Evolutionary conservation across 2,113 vertebrate species (phyloP).

Genomic region (Geococcyx californianus): DNA sequence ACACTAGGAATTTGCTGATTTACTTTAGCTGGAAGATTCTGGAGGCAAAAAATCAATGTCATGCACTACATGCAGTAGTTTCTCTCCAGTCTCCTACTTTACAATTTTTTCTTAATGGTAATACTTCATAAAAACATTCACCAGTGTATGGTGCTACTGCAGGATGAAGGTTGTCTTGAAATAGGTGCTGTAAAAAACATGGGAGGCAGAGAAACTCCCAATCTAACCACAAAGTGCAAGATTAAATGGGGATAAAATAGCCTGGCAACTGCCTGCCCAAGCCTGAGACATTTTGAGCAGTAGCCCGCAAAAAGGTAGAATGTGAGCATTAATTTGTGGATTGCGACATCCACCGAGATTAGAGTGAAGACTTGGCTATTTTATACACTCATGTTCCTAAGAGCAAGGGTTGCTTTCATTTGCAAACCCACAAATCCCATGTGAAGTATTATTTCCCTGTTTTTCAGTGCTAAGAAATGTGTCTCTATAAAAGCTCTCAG

Average conservation of each 20-base stretch:
- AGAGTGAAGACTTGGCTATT: background rate
- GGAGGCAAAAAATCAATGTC: background rate
- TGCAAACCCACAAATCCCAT: slow-evolving; percentile 40
- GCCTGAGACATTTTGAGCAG: background rate
- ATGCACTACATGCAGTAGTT: background rate
- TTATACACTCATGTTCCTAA: background rate
- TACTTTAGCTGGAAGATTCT: background rate
- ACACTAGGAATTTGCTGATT: background rate
- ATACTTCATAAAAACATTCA: background rate
- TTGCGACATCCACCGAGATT: background rate
- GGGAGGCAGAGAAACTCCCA: background rate
- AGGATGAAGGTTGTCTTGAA: background rate
- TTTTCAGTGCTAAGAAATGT: slow-evolving; percentile 41
- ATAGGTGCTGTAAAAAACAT: background rate
- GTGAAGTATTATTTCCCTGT: slow-evolving; percentile 33
- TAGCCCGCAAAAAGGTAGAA: background rate
- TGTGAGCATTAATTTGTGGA: background rate
- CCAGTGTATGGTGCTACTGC: background rate
- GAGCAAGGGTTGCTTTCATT: slow-evolving; percentile 45
- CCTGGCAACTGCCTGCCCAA: background rate
- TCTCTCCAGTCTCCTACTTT: background rate
- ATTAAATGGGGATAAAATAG: background rate
- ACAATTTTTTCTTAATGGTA: background rate
- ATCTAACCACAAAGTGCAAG: background rate
- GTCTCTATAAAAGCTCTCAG: slow-evolving; percentile 37